Evolutionary conservation across 2,113 vertebrate species (phyloP).

Genomic region (Rhinogobius similis): DNA sequence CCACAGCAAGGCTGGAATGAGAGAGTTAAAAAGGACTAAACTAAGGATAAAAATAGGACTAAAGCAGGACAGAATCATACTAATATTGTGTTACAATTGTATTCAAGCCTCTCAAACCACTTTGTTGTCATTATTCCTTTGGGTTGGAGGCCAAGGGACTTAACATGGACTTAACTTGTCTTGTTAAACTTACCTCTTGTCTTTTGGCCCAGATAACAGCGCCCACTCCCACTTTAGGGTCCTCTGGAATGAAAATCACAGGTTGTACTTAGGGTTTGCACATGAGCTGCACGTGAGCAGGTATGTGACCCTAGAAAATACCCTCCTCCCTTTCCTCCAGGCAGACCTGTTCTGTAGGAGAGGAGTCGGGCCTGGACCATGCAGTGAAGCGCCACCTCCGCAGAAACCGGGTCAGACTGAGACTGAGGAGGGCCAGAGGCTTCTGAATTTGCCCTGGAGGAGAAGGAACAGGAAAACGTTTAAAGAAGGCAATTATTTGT

Average conservation of each 20-base stretch:
- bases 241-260: conserved; percentile 82
- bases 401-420: conserved; percentile 73
- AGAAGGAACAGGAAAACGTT: background rate
- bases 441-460: background rate
- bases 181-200: conserved; percentile 81
- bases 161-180: too few species aligned
- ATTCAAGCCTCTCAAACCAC: background rate
- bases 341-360: conserved; percentile 87
- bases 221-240: conserved; percentile 95
- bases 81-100: background rate
- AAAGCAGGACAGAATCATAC: background rate
- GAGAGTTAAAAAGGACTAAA: background rate
- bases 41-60: too few species aligned
- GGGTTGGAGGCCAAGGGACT: too few species aligned
- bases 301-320: too few species aligned
- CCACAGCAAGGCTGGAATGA: conserved; percentile 62
- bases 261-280: background rate
- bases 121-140: too few species aligned
- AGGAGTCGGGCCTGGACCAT: conserved; percentile 89
- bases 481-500: too few species aligned
- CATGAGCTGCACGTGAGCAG: background rate
- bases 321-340: background rate
- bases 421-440: background rate
- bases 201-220: conserved; percentile 93
- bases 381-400: conserved; percentile 88